Conservation (phyloP, 2,797 vertebrate species). For the Rallus crepitans region DNA sequence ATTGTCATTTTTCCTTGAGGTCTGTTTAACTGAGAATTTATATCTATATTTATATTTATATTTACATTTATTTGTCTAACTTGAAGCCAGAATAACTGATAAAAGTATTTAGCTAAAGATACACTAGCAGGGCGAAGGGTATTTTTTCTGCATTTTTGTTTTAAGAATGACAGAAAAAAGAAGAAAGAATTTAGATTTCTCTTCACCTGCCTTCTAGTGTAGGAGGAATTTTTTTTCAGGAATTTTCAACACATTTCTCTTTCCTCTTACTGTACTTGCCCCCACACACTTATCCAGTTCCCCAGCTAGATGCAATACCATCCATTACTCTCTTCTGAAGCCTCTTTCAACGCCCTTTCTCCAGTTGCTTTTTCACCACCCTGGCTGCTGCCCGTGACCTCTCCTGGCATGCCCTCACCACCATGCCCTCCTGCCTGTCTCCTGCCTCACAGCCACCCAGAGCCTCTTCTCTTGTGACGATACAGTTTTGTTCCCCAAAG, state of each 20-base stretch:
- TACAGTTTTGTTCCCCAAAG: not conserved
- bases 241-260: not conserved
- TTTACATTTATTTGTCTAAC: not conserved
- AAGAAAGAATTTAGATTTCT: not conserved
- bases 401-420: not conserved
- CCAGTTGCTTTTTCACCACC: not conserved
- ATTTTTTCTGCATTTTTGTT: not conserved
- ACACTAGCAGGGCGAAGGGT: not conserved
- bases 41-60: not conserved
- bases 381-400: not conserved
- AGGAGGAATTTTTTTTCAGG: not conserved
- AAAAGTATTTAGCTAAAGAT: not conserved
- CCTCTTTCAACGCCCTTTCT: not conserved
- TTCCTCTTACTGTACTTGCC: not conserved
- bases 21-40: not conserved
- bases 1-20: slow-evolving; percentile 22
- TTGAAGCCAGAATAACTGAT: not conserved
- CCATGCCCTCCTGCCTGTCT: not conserved
- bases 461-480: fast-evolving
- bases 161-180: not conserved
- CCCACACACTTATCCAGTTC: not conserved
- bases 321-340: not conserved
- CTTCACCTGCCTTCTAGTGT: not conserved
- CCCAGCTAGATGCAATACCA: not conserved
- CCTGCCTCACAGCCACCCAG: not conserved